Evolutionary conservation across 2,888 invertebrate genomes (phyloP).

Genomic region (Fabriciana adippe): DNA sequence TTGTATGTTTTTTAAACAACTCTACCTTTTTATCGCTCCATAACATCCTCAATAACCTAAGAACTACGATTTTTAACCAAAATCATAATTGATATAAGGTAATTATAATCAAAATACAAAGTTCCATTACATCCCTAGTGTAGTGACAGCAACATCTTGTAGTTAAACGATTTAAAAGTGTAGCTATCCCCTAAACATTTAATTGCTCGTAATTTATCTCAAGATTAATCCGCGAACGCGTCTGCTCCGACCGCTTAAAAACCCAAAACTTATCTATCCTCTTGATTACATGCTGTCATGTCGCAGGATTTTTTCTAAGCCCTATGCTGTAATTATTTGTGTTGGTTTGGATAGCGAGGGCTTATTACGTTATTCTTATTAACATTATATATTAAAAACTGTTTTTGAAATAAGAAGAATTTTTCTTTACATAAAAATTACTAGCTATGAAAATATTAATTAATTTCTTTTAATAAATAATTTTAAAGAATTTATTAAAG

Average conservation of each 20-base stretch:
- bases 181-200: constrained; percentile 61
- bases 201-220: constrained; percentile 78
- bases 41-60: too few relatives aligned
- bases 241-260: constrained; percentile 58
- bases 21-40: too few relatives aligned
- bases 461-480: too few relatives aligned
- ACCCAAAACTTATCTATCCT: constrained; percentile 72
- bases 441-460: too few relatives aligned
- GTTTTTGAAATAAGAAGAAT: too few relatives aligned
- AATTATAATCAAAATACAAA: constrained; percentile 2
- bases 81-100: neutral
- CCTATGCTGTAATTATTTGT: constrained; percentile 77
- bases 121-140: neutral
- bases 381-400: too few relatives aligned
- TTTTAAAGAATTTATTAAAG: too few relatives aligned
- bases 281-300: constrained; percentile 81
- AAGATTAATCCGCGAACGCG: constrained; percentile 70
- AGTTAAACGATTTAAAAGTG: constrained; percentile 30
- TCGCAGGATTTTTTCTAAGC: constrained; percentile 78
- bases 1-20: too few relatives aligned
- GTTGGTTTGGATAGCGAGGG: constrained; percentile 54
- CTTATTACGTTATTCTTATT: constrained; percentile 36
- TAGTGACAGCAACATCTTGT: constrained; percentile 2
- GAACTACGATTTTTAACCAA: too few relatives aligned
- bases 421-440: too few relatives aligned